These are phyloP conservation scores for Enteromius anoplus DNA, from an alignment of 2,797 vertebrate species.

Conservation along the genomic window DNA sequence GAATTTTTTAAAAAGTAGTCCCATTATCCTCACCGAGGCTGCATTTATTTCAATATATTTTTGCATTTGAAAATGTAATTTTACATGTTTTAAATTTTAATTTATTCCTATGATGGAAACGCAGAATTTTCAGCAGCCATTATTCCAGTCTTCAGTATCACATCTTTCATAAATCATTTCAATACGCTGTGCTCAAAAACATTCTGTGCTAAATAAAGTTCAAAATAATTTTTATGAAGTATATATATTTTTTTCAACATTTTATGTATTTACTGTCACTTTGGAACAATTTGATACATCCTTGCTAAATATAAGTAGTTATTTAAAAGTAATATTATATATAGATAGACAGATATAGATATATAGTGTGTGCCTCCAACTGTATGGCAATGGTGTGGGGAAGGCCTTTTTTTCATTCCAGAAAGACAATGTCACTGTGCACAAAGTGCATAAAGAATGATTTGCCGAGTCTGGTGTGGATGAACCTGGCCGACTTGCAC, in stretches of 20 bases:
- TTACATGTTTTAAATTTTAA: background rate
- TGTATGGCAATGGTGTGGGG: background rate
- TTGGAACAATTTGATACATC: background rate
- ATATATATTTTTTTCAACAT: background rate
- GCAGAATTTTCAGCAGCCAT: background rate
- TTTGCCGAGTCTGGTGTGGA: background rate
- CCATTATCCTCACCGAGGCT: background rate
- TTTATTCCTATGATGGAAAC: background rate
- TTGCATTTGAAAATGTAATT: background rate
- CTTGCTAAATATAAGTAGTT: background rate
- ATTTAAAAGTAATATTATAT: background rate
- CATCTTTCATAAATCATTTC: background rate
- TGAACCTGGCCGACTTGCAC: background rate
- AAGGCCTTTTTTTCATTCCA: background rate
- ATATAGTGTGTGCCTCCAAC: background rate
- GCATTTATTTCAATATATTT: background rate
- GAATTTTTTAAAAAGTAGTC: background rate
- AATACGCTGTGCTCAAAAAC: background rate
- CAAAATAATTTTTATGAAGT: background rate
- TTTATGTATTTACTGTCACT: background rate
- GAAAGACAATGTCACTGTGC: slow-evolving; percentile 15
- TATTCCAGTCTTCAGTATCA: background rate
- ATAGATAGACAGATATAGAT: no score
- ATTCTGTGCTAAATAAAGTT: background rate
- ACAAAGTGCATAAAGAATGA: slow-evolving; percentile 14